Conservation (phyloP, 2,888 invertebrate species). For the Charanyca ferruginea region DNA sequence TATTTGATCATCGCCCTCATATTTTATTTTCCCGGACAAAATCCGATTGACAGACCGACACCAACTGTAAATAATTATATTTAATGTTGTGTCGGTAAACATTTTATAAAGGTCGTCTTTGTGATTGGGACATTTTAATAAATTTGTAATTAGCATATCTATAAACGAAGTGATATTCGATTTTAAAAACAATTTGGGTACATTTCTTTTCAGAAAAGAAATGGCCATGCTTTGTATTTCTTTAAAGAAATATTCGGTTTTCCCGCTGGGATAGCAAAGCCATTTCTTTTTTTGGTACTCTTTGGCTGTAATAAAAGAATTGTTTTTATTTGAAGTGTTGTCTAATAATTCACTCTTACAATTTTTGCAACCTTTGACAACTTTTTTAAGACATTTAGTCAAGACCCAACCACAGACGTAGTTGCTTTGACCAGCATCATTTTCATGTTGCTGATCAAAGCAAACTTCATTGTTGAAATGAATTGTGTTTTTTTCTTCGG, state of each 20-base stretch:
- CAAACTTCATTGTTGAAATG: constrained; percentile 5
- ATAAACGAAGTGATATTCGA: constrained; percentile 3
- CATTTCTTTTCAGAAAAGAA: constrained; percentile 15
- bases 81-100: constrained; percentile 25
- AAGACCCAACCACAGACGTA: constrained; percentile 37
- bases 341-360: constrained; percentile 3
- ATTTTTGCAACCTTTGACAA: constrained; percentile 24
- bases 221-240: constrained; percentile 22
- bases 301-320: constrained; percentile 2
- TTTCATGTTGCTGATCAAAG: constrained; percentile 2
- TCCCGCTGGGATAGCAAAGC: constrained; percentile 7
- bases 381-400: constrained; percentile 20
- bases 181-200: constrained; percentile 12
- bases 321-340: constrained; percentile 3
- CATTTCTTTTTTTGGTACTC: constrained; percentile 9
- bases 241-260: too few relatives aligned
- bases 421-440: constrained; percentile 31
- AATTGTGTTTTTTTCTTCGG: constrained; percentile 14
- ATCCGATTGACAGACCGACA: constrained; percentile 30
- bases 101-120: constrained; percentile 20
- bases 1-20: neutral
- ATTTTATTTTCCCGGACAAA: too few relatives aligned
- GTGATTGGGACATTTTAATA: constrained; percentile 18
- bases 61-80: constrained; percentile 41
- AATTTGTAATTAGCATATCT: constrained; percentile 15